Base-by-base conservation (phyloP, 2,888 invertebrate species). In the Monoplex corrugatus region DNA sequence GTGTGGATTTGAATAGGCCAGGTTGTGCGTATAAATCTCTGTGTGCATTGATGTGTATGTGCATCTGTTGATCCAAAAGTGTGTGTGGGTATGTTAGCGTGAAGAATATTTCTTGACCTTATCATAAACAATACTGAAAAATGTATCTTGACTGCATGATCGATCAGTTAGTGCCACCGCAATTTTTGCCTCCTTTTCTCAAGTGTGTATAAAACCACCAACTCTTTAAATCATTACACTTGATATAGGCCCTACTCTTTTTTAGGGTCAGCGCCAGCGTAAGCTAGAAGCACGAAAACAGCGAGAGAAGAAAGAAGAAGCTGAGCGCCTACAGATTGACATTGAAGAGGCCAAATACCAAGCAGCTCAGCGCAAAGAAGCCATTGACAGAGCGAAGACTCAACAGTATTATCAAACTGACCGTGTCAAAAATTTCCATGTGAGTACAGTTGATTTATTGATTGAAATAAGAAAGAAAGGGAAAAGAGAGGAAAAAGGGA, bases 351-450 rank as follows among this genome's bases (percentile, higher is more conserved):
- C 95, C 0, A 94, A 95, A 90, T 95, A 92, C 88, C 96, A 96
- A 90, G 95, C 96, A 8, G 92, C 94, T 85, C 93, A 95, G 90
- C 92, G 96, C 40, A 95, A 94, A 91, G 95, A 95, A 87, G 95
- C 95, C 28, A 96, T 96, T 86, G 96, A 96, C 84, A 95, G 95
- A 90, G 96, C 96, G 19, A 96, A 96, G 91, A 95, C 95, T 57
- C 95, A 95, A 89, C 95, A 96, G 92, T 96, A 96, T 92, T 96
- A 96, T 87, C 95, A 96, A 91, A 96, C 96, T 86, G 96, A 96
- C 91, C 91, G 96, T 88, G 95, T 96, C 82, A 96, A 96, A 92
- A 93, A 93, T 50, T 96, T 96, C 93, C 96, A 96, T 94, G 96
- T 96, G 92, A 94, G 95, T 93, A 38, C 19, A n/a, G 13, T n/a